Conservation (phyloP, 1,140 invertebrate species). For the Carposina sasakii region DNA sequence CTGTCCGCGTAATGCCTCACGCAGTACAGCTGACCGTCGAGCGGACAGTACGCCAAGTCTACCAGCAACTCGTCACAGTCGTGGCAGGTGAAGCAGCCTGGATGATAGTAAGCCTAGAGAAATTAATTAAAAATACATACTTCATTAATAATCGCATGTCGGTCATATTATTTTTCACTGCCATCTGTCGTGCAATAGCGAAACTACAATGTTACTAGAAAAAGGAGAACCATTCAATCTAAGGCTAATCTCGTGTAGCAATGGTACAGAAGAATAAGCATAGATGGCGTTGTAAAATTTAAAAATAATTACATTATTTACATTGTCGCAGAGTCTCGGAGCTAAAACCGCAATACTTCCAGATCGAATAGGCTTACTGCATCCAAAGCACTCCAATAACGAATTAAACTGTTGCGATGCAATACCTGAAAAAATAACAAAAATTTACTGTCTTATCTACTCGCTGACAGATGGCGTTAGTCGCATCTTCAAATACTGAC, state of each 20-base stretch:
- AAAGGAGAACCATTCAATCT: no score
- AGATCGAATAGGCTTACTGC: constrained; percentile 68
- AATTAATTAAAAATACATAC: no score
- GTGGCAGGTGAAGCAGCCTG: constrained; percentile 89
- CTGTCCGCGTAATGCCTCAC: constrained; percentile 95
- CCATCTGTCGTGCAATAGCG: constrained; percentile 33
- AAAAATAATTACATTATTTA: constrained; percentile 25
- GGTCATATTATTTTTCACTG: constrained; percentile 10
- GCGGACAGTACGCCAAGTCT: constrained; percentile 93
- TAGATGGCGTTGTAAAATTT: constrained; percentile 21
- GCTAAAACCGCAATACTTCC: constrained; percentile 72
- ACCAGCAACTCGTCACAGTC: constrained; percentile 91
- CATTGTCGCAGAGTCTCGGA: constrained; percentile 71
- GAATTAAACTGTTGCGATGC: constrained; percentile 45
- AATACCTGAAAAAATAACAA: constrained; percentile 40
- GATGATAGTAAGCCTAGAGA: constrained; percentile 82
- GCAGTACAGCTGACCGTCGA: constrained; percentile 90
- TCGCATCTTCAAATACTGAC: constrained; percentile 70
- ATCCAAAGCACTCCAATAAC: constrained; percentile 67
- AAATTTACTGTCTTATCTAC: constrained; percentile 20
- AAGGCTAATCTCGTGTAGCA: no score
- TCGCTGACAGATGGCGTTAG: constrained; percentile 37
- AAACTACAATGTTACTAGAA: constrained; percentile 9
- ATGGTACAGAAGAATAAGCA: no score
- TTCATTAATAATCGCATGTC: no score